Conservation (phyloP, 2,797 vertebrate genomes). For the Sebastes vulpes region DNA sequence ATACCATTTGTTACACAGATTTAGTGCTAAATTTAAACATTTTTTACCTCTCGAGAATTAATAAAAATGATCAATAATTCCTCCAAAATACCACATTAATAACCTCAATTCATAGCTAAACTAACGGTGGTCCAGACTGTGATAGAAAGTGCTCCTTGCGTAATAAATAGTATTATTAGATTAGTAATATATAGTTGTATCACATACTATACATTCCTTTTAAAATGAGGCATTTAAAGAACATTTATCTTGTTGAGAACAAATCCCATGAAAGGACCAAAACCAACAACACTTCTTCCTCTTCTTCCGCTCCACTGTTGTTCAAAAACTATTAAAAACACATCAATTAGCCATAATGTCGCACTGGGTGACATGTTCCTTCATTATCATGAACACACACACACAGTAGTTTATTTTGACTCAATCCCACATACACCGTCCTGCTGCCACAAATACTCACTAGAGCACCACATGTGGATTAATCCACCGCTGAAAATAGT, state of each 20-base stretch:
- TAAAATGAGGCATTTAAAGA: neutral
- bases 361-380: neutral
- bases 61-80: no score
- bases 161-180: neutral
- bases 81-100: no score
- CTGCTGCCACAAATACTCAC: neutral
- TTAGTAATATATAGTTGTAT: neutral
- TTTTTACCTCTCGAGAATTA: no score
- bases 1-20: no score
- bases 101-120: no score
- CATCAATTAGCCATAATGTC: no score
- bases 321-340: no score
- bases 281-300: neutral
- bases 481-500: neutral
- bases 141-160: neutral
- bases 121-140: no score
- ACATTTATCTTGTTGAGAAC: neutral
- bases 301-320: no score
- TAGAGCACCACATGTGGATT: neutral
- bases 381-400: neutral
- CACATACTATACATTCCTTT: neutral
- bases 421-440: accelerated
- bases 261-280: neutral
- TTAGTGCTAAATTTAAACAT: no score
- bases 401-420: neutral